Evolutionary conservation across 2,797 vertebrate species (phyloP).

Genomic region (Tragelaphus oryx): DNA sequence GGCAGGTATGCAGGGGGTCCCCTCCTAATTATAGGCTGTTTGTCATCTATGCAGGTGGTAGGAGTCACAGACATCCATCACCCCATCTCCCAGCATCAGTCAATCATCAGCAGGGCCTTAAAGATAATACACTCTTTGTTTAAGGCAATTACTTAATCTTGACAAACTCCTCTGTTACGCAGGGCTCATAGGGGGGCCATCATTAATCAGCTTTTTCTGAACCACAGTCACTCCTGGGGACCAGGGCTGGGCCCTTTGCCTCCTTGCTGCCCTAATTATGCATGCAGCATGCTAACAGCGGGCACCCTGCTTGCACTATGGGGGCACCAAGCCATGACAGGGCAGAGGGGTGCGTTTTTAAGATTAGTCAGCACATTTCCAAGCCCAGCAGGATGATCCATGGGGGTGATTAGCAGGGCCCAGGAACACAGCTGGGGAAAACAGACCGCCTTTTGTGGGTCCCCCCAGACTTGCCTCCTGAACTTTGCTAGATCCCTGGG

Average conservation of each 20-base stretch:
- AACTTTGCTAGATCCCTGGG: conserved; percentile 46
- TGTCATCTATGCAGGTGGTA: conserved; percentile 64
- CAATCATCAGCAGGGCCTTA: conserved; percentile 82
- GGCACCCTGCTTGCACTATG: conserved; percentile 65
- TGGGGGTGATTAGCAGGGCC: conserved; percentile 85
- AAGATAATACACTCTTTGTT: conserved; percentile 90
- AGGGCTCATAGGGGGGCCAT: conserved; percentile 85
- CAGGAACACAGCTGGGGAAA: conserved; percentile 83
- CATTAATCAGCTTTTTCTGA: conserved; percentile 91
- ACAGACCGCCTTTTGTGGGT: conserved; percentile 72
- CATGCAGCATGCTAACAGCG: conserved; percentile 84
- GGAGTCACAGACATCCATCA: conserved; percentile 81
- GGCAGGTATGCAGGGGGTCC: not conserved
- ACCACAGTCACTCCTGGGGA: conserved; percentile 86
- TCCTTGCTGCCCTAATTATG: conserved; percentile 87
- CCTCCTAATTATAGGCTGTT: not conserved
- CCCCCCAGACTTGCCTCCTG: conserved; percentile 53
- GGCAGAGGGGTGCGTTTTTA: conserved; percentile 79
- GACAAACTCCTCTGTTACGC: conserved; percentile 87
- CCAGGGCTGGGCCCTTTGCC: conserved; percentile 83
- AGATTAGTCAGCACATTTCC: conserved; percentile 76
- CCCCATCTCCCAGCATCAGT: conserved; percentile 78
- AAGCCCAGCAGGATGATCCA: conserved; percentile 85
- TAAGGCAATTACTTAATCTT: conserved; percentile 90
- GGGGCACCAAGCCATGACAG: conserved; percentile 62